Percentiles rank a stretch among this genome's conserved stretches.
These are phyloP conservation scores for Norana najaformis DNA, from an alignment of 2,888 invertebrate genomes.

Conservation along the genomic window DNA sequence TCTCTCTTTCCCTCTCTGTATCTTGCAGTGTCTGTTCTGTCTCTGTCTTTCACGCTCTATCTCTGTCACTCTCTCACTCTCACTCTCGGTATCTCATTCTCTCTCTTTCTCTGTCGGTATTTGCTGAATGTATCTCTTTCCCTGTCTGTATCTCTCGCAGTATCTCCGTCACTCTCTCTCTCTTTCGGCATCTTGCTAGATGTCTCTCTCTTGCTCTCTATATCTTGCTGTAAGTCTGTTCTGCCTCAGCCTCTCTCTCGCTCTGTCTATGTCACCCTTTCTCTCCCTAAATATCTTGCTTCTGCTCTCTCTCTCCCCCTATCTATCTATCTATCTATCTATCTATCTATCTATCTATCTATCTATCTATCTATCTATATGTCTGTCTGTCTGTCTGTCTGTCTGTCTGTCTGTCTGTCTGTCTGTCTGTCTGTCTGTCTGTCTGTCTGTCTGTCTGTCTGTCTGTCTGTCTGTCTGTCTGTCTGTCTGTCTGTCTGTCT, in stretches of 20 bases:
- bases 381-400: background rate
- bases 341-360: background rate
- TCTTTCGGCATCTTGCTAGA: no score
- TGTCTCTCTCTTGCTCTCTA: background rate
- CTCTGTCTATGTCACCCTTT: background rate
- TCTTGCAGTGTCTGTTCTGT: no score
- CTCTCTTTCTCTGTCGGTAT: background rate
- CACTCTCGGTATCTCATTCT: no score
- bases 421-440: no score
- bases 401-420: no score
- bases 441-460: no score
- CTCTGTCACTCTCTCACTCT: background rate
- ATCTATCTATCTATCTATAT: background rate
- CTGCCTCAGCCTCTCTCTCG: background rate
- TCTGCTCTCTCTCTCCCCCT: background rate
- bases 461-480: no score
- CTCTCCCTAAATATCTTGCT: background rate
- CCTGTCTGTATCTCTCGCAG: no score
- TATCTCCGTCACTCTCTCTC: no score
- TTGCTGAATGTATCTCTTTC: background rate
- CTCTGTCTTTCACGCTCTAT: background rate
- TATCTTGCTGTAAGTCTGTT: background rate
- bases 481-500: no score
- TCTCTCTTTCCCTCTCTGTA: no score
- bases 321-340: background rate